Percentiles rank a stretch among this genome's conserved stretches.
Evolutionary conservation across 37 sponge, comb jelly and placozoan species (phyloP).

Genomic region (Petrosia ficiformis): DNA sequence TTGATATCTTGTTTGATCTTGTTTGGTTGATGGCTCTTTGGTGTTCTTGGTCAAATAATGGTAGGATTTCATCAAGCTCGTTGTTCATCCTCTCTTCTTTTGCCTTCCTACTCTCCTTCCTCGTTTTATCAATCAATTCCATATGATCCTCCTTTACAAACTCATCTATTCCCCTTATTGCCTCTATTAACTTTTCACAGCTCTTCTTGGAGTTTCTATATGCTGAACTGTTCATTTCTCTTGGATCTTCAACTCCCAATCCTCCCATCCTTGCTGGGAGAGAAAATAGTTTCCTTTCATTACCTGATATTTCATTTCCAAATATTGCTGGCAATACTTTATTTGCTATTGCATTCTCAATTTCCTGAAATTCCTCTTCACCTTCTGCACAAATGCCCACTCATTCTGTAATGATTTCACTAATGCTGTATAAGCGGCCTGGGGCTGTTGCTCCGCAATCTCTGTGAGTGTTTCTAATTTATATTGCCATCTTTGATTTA

Average conservation of each 20-base stretch:
- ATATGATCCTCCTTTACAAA: no score
- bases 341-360: background rate
- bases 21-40: background rate
- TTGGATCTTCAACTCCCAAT: no score
- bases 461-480: background rate
- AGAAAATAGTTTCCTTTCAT: conserved; percentile 2
- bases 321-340: conserved; percentile 8
- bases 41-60: background rate
- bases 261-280: conserved; percentile 4
- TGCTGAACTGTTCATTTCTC: no score
- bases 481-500: conserved; percentile 1
- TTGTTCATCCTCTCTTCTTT: no score
- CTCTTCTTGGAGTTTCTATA: no score
- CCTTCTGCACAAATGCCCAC: conserved; percentile 18
- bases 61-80: background rate
- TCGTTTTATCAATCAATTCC: conserved; percentile 1
- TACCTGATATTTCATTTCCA: conserved; percentile 1
- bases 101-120: no score
- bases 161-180: no score
- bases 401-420: conserved; percentile 22
- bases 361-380: conserved; percentile 14
- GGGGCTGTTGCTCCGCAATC: no score
- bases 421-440: no score
- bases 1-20: conserved; percentile 5
- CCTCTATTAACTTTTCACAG: no score